Conservation (phyloP, 2,113 vertebrate genomes). For the Vombatus ursinus region DNA sequence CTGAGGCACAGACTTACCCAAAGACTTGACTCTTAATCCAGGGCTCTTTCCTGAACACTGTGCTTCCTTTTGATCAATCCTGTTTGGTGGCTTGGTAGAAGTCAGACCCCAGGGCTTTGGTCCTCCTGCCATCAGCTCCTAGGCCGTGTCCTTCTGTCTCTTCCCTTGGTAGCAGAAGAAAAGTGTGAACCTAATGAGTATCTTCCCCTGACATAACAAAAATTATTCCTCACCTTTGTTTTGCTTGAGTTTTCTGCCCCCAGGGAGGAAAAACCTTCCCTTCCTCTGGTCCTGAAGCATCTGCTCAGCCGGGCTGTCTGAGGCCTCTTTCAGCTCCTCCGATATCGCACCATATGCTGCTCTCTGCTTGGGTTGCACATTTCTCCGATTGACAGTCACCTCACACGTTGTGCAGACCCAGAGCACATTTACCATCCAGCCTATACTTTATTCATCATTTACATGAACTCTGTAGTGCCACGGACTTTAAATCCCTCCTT, state of each 20-base stretch:
- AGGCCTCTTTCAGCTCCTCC: conserved; percentile 34
- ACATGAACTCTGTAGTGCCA: conserved; percentile 34
- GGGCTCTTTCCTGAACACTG: background rate
- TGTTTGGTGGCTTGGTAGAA: background rate
- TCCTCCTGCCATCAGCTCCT: background rate
- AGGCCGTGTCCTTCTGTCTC: background rate
- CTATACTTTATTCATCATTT: conserved; percentile 17
- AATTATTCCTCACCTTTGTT: conserved; percentile 41
- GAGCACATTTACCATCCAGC: conserved; percentile 63
- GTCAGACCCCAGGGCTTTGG: background rate
- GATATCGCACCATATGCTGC: conserved; percentile 59
- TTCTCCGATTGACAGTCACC: conserved; percentile 59
- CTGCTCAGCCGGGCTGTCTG: conserved; percentile 52
- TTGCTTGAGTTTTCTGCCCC: conserved; percentile 45
- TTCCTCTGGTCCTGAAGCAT: conserved; percentile 66
- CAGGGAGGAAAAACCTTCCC: conserved; percentile 36
- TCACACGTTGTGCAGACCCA: conserved; percentile 42
- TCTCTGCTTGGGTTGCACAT: conserved; percentile 65
- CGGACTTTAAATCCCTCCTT: background rate
- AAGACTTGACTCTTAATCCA: background rate
- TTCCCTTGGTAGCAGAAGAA: conserved; percentile 40
- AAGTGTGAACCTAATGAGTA: conserved; percentile 48
- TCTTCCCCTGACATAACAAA: conserved; percentile 66
- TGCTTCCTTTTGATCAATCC: background rate
- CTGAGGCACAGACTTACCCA: background rate